Evolutionary conservation across 1,140 invertebrate genomes (phyloP), one percentile per base, ranked within the genome.

Genomic region (Triops cancriformis): DNA sequence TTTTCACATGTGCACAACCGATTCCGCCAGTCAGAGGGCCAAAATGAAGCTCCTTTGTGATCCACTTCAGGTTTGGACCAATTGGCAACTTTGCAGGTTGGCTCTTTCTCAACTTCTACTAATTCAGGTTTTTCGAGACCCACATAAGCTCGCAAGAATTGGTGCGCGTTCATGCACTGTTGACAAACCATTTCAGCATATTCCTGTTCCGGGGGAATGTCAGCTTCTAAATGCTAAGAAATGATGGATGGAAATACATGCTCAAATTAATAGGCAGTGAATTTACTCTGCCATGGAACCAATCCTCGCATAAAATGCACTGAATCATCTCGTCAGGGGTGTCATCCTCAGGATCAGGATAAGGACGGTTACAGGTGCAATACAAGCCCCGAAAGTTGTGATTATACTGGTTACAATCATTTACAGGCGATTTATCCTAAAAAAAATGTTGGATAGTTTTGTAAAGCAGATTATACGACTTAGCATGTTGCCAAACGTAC

Each of bases 271-370:
- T n/a, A n/a, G n/a, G 31, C 31, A 26, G 31, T 78, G 73, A 74
- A 41, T 27, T 82, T 84, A 89, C 88, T 83, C 85, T 87, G 23
- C 90, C 88, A 87, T 99, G 97, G 82, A 92, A 96, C 98, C 98
- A 99, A 84, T 99, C 98, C 85, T 99, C 98, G 86, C 98, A 99
- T 75, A 98, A 87, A 73, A 93, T 88, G 83, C 98, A 99, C 83
- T 99, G 98, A 64, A 98, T 90, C 97, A 99, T 99, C 86, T 97
- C 95, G 76, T 92, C 90, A 45, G 86, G 85, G 23, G 89, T 86
- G 80, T 90, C 88, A 77, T 96, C 93, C 18, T 88, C 87, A 10
- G 92, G 90, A 86, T 98, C 97, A 14, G 97, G 97, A 86, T 98
- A 99, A 0, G 96, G 96, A 77, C 95, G 88, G n/a, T 91, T 85